phyloP scores from a whole-genome alignment of 2,888 invertebrate species.

The Harpalus rubripes region DNA sequence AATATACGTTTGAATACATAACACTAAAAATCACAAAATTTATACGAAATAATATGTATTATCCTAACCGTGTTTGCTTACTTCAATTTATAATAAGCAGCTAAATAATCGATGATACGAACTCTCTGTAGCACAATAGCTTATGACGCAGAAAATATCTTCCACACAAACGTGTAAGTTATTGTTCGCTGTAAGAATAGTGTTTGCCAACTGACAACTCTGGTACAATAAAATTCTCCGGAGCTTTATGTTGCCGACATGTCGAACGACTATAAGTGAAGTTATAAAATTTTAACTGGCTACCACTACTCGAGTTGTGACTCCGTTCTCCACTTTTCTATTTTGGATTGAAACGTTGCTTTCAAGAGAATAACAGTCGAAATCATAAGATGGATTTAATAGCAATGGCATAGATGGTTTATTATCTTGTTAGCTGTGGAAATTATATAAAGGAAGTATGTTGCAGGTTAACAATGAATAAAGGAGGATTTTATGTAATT shows the following conservation, averaged over 20 bases:
- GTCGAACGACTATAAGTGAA: conserved; percentile 39
- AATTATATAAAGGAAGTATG: too few relatives aligned
- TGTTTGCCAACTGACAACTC: conserved; percentile 45
- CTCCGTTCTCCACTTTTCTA: conserved; percentile 15
- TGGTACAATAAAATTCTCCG: conserved; percentile 38
- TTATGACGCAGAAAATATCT: conserved; percentile 49
- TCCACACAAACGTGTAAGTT: conserved; percentile 41
- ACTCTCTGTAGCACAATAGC: conserved; percentile 33
- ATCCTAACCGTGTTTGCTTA: conserved; percentile 8
- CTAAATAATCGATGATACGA: conserved; percentile 35
- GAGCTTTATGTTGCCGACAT: conserved; percentile 45
- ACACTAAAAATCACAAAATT: background rate
- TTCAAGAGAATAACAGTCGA: background rate
- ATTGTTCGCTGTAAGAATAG: conserved; percentile 47
- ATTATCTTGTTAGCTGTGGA: too few relatives aligned
- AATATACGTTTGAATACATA: too few relatives aligned
- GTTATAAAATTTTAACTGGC: conserved; percentile 49
- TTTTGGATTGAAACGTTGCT: conserved; percentile 6
- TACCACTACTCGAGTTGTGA: background rate
- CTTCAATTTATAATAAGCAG: conserved; percentile 35
- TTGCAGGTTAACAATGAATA: too few relatives aligned
- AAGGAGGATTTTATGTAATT: too few relatives aligned
- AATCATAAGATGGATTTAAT: background rate
- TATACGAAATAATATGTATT: background rate
- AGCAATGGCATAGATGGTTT: background rate